These are phyloP conservation scores for Arctopsyche grandis DNA, from an alignment of 1,140 invertebrate genomes.

Conservation along the genomic window DNA sequence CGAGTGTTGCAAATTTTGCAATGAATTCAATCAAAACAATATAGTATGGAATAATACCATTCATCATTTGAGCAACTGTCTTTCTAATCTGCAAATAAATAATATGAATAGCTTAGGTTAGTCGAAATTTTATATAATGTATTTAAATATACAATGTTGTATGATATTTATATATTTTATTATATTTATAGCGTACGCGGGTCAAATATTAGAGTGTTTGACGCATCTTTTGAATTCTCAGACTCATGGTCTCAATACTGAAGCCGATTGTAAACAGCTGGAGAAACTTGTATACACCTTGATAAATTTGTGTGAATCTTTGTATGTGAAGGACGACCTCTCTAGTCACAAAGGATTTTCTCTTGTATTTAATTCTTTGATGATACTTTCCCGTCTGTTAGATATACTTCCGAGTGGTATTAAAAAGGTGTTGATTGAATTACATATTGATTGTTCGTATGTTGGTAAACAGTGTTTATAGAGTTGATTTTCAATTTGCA, in stretches of 20 bases:
- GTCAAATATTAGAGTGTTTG: constrained; percentile 50
- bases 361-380: constrained; percentile 44
- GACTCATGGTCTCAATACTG: constrained; percentile 15
- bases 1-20: constrained; percentile 33
- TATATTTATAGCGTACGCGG: constrained; percentile 48
- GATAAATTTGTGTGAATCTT: constrained; percentile 28
- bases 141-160: background rate
- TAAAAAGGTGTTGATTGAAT: background rate
- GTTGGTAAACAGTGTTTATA: background rate
- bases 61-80: constrained; percentile 60
- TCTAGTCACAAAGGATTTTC: constrained; percentile 48
- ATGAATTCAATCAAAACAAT: constrained; percentile 7
- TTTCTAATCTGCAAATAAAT: constrained; percentile 61
- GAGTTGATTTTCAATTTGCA: background rate
- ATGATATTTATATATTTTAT: background rate
- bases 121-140: constrained; percentile 49
- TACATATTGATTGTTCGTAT: background rate
- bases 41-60: constrained; percentile 58
- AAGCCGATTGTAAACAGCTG: background rate
- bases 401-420: constrained; percentile 26
- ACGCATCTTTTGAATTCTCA: constrained; percentile 33
- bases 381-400: constrained; percentile 44
- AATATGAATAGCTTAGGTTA: constrained; percentile 65
- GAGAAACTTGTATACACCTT: background rate
- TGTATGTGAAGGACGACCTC: constrained; percentile 40